Evolutionary conservation across 64 coral and sea anemone species (phyloP).

Genomic region (Cladopsammia gracilis): DNA sequence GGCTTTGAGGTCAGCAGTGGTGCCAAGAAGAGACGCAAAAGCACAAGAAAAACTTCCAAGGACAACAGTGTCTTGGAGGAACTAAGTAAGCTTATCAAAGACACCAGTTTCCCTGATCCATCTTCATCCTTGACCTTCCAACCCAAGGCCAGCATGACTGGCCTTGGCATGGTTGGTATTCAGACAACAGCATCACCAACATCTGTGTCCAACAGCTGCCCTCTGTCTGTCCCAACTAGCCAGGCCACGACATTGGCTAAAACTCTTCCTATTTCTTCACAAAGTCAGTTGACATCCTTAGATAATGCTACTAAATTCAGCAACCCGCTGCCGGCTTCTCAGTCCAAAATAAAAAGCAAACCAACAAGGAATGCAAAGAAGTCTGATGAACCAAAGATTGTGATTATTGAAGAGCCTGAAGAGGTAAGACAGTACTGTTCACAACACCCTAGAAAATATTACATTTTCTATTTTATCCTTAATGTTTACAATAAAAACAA

Average conservation of each 20-base stretch:
- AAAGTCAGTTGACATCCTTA: background rate
- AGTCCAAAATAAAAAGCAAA: constrained; percentile 18
- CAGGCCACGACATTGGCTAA: background rate
- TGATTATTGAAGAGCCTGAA: constrained; percentile 90
- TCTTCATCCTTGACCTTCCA: background rate
- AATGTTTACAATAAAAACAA: too few species aligned
- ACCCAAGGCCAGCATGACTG: background rate
- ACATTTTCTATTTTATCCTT: too few species aligned
- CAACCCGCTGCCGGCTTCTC: constrained; percentile 1
- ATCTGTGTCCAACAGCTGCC: constrained; percentile 13
- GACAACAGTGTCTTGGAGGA: constrained; percentile 34
- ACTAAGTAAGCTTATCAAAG: constrained; percentile 10
- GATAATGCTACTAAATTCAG: background rate
- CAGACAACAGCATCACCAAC: constrained; percentile 21
- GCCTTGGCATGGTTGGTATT: background rate
- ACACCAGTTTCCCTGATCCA: constrained; percentile 23
- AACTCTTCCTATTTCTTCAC: constrained; percentile 1
- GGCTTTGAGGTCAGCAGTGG: background rate
- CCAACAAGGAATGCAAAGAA: constrained; percentile 7
- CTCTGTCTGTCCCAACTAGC: background rate
- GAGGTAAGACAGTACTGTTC: constrained; percentile 57
- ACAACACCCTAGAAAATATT: background rate
- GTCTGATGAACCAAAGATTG: constrained; percentile 77
- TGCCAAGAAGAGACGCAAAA: background rate
- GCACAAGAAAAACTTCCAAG: background rate